Evolutionary conservation across 2,888 invertebrate genomes (phyloP).

Genomic region (Amphiduros pacificus): DNA sequence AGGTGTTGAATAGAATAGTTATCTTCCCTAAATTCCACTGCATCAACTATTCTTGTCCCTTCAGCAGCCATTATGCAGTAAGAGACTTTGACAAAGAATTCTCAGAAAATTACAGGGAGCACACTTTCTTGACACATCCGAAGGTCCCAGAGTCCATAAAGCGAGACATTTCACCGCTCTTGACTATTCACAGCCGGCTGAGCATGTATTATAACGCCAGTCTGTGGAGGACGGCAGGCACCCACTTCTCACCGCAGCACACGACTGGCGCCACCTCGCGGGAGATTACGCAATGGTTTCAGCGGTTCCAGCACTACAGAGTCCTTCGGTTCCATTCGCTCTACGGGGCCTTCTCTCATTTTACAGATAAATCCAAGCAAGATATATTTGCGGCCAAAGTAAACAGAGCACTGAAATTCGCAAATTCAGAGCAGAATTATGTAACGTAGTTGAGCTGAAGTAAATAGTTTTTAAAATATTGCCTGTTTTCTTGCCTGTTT

Average conservation of each 20-base stretch:
- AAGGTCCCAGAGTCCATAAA: background rate
- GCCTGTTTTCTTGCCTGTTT: too few species aligned
- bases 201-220: too few species aligned
- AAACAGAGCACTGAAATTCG: too few species aligned
- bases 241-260: background rate
- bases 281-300: conserved; percentile 22
- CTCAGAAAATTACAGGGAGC: conserved; percentile 4
- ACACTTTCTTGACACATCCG: conserved; percentile 8
- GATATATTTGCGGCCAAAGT: too few species aligned
- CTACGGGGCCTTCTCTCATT: too few species aligned
- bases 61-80: conserved; percentile 1
- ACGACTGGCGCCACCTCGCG: conserved; percentile 10
- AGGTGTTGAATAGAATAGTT: conserved; percentile 5
- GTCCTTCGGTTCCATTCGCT: conserved; percentile 26
- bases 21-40: conserved; percentile 16
- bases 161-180: too few species aligned
- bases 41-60: background rate
- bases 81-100: conserved; percentile 1
- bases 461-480: too few species aligned
- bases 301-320: conserved; percentile 1
- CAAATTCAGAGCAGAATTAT: too few species aligned
- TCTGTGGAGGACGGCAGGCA: too few species aligned
- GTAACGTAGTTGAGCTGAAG: too few species aligned
- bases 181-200: too few species aligned
- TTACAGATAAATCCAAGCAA: too few species aligned